phyloP scores from a whole-genome alignment of 2,888 invertebrate genomes.

The Acrobasis suavella region DNA sequence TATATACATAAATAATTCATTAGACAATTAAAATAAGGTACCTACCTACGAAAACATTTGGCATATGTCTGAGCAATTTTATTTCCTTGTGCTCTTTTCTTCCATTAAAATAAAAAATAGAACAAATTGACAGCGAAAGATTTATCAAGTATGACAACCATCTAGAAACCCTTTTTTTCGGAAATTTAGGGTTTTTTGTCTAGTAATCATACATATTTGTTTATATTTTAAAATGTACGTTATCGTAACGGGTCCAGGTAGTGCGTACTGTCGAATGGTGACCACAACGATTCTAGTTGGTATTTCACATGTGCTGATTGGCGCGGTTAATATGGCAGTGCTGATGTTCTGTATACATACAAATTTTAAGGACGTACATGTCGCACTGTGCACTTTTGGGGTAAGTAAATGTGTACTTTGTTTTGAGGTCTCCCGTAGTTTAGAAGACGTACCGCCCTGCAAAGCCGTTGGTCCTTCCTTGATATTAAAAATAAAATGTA shows the following conservation, averaged over 20 bases:
- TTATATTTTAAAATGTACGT: conserved; percentile 8
- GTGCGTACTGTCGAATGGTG: neutral
- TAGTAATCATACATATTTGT: neutral
- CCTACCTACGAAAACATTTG: no score
- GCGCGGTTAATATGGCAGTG: neutral
- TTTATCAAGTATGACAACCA: neutral
- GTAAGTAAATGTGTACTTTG: neutral
- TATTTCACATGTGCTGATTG: neutral
- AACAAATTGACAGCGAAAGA: neutral
- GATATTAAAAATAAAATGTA: no score
- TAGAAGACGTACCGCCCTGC: no score
- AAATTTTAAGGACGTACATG: neutral
- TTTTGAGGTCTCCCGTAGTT: no score
- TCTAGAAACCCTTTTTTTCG: neutral
- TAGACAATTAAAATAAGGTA: no score
- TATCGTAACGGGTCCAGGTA: neutral
- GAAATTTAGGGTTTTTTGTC: neutral
- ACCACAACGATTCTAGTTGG: neutral
- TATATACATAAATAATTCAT: no score
- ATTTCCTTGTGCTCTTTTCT: neutral
- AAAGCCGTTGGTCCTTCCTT: no score
- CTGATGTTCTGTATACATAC: neutral
- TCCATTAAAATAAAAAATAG: neutral
- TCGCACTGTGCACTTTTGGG: conserved; percentile 8
- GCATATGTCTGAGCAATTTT: neutral